Evolutionary conservation across 2,797 vertebrate genomes (phyloP).

Genomic region (Typhlichthys eigenmanni): DNA sequence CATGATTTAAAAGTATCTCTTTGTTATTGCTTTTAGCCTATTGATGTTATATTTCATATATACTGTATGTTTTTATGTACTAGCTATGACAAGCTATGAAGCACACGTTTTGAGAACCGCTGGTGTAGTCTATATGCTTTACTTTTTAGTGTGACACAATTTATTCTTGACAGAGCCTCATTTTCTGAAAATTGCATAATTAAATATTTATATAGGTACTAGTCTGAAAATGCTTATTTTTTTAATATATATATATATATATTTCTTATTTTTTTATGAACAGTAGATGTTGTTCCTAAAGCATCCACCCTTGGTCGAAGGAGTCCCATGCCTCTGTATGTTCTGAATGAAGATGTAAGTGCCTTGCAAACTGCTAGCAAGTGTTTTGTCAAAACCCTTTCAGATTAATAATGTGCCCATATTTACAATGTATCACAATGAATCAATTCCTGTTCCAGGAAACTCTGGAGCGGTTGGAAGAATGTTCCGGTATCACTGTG

Average conservation of each 20-base stretch:
- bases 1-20: too few relatives aligned
- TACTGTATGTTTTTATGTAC: too few relatives aligned
- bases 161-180: too few relatives aligned
- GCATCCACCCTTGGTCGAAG: constrained; percentile 67
- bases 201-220: too few relatives aligned
- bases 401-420: not conserved
- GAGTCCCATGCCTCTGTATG: constrained; percentile 87
- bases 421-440: not conserved
- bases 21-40: too few relatives aligned
- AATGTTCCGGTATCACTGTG: constrained; percentile 48
- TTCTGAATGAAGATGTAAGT: constrained; percentile 92
- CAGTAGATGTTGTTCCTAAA: constrained; percentile 86
- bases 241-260: not conserved
- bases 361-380: not conserved
- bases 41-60: too few relatives aligned
- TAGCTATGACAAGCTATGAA: too few relatives aligned
- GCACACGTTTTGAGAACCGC: too few relatives aligned
- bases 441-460: constrained; percentile 58
- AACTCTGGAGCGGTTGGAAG: constrained; percentile 67
- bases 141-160: too few relatives aligned
- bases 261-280: not conserved
- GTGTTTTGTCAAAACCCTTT: not conserved
- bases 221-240: too few relatives aligned
- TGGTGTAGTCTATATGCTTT: too few relatives aligned
- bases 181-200: too few relatives aligned